Evolutionary conservation across 2,888 invertebrate genomes (phyloP).

Genomic region (Tubulanus polymorphus): DNA sequence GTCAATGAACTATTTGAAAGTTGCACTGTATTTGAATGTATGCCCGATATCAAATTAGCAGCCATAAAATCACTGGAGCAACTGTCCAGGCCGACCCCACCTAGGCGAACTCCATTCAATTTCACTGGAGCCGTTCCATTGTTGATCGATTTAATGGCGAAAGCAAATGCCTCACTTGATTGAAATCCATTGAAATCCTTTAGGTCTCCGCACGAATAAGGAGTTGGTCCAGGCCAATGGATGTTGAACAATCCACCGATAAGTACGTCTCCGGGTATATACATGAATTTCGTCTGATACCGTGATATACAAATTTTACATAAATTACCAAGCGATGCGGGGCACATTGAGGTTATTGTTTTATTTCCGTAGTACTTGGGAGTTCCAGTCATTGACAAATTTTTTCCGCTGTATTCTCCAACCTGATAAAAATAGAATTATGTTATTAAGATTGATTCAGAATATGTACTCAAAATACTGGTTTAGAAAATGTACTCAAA

Average conservation of each 20-base stretch:
- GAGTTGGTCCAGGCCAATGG: slow-evolving; percentile 28
- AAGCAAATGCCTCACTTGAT: slow-evolving; percentile 40
- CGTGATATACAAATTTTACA: neutral
- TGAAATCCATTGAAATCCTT: slow-evolving; percentile 34
- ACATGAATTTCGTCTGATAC: slow-evolving; percentile 17
- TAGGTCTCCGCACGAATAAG: slow-evolving; percentile 33
- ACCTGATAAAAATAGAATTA: slow-evolving; percentile 22
- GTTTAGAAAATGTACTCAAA: slow-evolving; percentile 28
- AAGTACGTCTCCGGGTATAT: slow-evolving; percentile 35
- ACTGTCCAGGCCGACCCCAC: slow-evolving; percentile 42
- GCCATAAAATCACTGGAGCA: slow-evolving; percentile 32
- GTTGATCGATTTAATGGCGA: slow-evolving; percentile 37
- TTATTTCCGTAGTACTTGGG: neutral
- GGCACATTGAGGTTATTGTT: slow-evolving; percentile 21
- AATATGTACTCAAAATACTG: no score
- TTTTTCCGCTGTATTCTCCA: slow-evolving; percentile 21
- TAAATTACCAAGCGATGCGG: slow-evolving; percentile 10
- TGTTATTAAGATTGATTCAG: no score
- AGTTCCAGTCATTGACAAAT: no score
- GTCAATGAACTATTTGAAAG: neutral
- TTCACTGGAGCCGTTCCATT: slow-evolving; percentile 21
- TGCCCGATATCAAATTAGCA: slow-evolving; percentile 30
- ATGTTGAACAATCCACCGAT: slow-evolving; percentile 42
- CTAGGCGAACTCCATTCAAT: slow-evolving; percentile 30
- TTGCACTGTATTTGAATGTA: slow-evolving; percentile 25